phyloP scores from a whole-genome alignment of 2,888 invertebrate species.

The Athetis lepigone region DNA sequence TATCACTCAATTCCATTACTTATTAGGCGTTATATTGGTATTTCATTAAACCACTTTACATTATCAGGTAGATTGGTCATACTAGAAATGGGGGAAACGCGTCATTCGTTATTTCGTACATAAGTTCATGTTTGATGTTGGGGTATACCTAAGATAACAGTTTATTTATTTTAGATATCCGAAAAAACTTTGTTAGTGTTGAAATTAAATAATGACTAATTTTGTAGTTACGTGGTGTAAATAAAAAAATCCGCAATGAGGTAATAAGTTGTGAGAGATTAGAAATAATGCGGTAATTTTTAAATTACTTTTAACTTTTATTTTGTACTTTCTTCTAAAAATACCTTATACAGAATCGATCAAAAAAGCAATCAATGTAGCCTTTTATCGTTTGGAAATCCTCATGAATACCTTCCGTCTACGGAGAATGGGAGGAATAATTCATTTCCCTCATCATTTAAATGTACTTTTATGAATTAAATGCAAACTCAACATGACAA shows the following conservation, averaged over 20 bases:
- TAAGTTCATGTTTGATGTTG: slow-evolving; percentile 9
- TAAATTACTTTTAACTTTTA: not conserved
- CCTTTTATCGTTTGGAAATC: too few relatives aligned
- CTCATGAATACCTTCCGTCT: too few relatives aligned
- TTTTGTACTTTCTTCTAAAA: not conserved
- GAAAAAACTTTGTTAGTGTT: slow-evolving; percentile 26
- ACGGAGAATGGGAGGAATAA: too few relatives aligned
- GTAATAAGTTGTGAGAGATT: not conserved
- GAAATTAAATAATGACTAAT: slow-evolving; percentile 15
- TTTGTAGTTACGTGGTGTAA: not conserved
- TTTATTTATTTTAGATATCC: slow-evolving; percentile 25
- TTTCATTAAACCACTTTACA: slow-evolving; percentile 47
- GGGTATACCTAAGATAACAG: slow-evolving; percentile 33
- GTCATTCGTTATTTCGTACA: slow-evolving; percentile 19
- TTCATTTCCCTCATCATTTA: too few relatives aligned
- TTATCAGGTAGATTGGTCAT: slow-evolving; percentile 45
- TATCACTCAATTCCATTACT: slow-evolving; percentile 40
- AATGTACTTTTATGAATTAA: too few relatives aligned
- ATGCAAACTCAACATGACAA: too few relatives aligned
- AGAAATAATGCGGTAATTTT: not conserved
- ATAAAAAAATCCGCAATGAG: not conserved
- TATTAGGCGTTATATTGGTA: slow-evolving; percentile 31
- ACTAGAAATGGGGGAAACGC: slow-evolving; percentile 16
- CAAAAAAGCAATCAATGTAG: too few relatives aligned
- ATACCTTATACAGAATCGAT: too few relatives aligned